Base-by-base conservation (phyloP, 2,797 vertebrate species). In the Rhinoraja longicauda region DNA sequence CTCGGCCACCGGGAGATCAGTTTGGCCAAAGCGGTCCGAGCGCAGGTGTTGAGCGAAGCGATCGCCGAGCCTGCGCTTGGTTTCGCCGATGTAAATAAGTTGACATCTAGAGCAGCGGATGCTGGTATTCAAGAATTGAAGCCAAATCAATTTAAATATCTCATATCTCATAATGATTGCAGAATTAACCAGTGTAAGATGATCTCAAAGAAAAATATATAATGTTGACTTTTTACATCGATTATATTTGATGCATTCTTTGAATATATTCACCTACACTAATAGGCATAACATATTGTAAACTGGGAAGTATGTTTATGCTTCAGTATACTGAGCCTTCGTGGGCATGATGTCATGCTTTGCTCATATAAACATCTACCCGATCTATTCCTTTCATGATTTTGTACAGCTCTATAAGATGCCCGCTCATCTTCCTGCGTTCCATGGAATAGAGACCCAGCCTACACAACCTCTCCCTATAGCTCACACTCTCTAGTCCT, bases 331-430 rank as follows among this genome's bases (percentile, higher is more conserved):
- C 26, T 21, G 7, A 88, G 84, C 62, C 64, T 32, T 88, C 36
- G n/a, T 62, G 32, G 84, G n/a, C 64, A 75, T 29, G 70, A 32
- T 70, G 90, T 75, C 67, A 53, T 92, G 70, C 45, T 92, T 92
- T 75, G 26, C n/a, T 75, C 67, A 75, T 92, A 36, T 70, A 73
- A 92, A 92, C 39, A 53, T 53, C 4, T 5, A 53, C 45, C 45
- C 3, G 45, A 53, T 53, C 45, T 5, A 53, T 53, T 5, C 0
- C 45, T 53, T 4, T 53, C 45, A 53, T 53, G 45, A 53, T 5
- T 6, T 53, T 53, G 45, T 39, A 53, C 45, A 53, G 4, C 45
- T 53, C 45, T 53, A 53, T 53, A 53, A 53, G 45, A 53, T 53
- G 4, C 4, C 45, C 45, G 45, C 45, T 53, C 45, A 53, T 53